Evolutionary conservation across 2,797 vertebrate species (phyloP), one percentile per base, ranked within the genome.

Genomic region (Sebastes iracundus): DNA sequence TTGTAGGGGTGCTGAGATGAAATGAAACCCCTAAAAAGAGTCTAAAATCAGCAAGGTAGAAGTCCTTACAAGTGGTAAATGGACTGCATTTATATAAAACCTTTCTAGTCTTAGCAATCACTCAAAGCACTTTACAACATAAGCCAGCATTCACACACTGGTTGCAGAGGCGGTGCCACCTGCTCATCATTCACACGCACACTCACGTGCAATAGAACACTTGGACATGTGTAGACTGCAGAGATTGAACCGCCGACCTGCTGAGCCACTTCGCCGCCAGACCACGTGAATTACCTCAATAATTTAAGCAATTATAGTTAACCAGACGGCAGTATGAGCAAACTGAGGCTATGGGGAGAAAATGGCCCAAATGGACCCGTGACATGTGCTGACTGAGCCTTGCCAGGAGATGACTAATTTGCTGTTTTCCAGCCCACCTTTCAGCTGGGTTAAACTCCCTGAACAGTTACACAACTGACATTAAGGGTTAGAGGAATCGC

Each of bases 301-400:
- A 5, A 78, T 76, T 52, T 3, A 1, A 35, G 38, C 38, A 60
- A 84, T 86, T 67, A 66, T 27, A 56, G 7, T 38, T 20, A 61
- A 74, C 68, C 68, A 27, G 30, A 42, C 20, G 14, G 64, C 56
- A 5, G 33, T 2, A 23, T 10, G 52, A 63, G 23, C 8, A 10
- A 49, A 7, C 7, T 3, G 0, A 27, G 5, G 38, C 14, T 2
- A 4, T 12, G 10, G 52, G 42, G 68, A 75, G 69, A 60, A 89
- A 82, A 84, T 84, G 32, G 67, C 13, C 33, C 63, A 80, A 82
- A 81, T 84, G 66, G 72, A 73, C 1, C 32, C 7, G 4, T 27
- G 64, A n/a, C 76, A 65, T 71, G 52, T 42, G 10, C 63, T 11
- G 23, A 61, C 4, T 56, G 65, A 59, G 70, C 42, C 16, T 16